Evolutionary conservation across 2,797 vertebrate species (phyloP), one percentile per base, ranked within the genome.

Genomic region (Mastacembelus armatus): DNA sequence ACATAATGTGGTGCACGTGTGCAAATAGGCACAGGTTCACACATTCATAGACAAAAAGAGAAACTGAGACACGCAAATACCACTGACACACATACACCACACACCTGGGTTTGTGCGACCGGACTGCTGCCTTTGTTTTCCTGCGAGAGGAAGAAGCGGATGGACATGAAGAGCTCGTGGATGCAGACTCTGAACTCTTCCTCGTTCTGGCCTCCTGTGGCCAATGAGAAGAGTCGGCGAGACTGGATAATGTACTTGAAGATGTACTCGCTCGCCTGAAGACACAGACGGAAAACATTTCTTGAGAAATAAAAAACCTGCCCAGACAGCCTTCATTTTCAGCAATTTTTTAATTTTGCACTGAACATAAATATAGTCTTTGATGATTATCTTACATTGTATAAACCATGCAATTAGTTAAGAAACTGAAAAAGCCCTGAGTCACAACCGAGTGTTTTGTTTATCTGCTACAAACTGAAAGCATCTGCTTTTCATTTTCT

Each of bases 221-320:
- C 96, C 72, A 98, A 90, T 4, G 97, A 96, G 86, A 96, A 99
- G 30, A 99, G 93, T 26, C 96, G 94, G 33, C 98, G 95, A 6
- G 98, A 99, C 3, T 98, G 98, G 84, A 99, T 94, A 44, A 99
- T 99, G 70, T 98, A 99, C 86, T 99, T 99, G 89, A 99, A 99
- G 89, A 99, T 97, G 90, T 99, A 99, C 86, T 99, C 97, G 14
- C 97, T 96, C 40, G 98, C 96, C 98, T 99, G 76, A 2, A 86
- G n/a, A n/a, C n/a, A n/a, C n/a, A 86, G 60, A 59, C 1, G 38
- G 12, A 66, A n/a, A 30, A 16, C 21, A 24, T 43, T 52, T 68
- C 52, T n/a, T 4, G 1, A 18, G 18, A 44, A 32, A 60, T 49
- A 32, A 43, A 60, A 63, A 40, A 7, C 10, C 51, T 4, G 19